Evolutionary conservation across 2,888 invertebrate genomes (phyloP), one percentile per base, ranked within the genome.

Genomic region (Machimus rusticus): DNA sequence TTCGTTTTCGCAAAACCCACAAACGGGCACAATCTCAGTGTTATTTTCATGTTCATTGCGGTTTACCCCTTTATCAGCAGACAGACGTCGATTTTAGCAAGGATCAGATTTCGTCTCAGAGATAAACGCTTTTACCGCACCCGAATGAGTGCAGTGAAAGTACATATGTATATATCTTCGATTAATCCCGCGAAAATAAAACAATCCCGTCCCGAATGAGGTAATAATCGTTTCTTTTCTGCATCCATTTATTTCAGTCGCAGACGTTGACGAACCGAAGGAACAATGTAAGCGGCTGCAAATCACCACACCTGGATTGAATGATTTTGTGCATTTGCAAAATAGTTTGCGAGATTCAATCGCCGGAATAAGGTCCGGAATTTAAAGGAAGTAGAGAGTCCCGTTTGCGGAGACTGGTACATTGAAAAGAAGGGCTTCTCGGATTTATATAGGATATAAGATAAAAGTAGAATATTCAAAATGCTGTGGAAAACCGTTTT

Each of bases 21-120:
- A 82, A 81, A 82, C 82, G 66, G 19, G 66, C 66, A 66, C 28
- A 66, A 66, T 66, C 66, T 28, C 23, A 66, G 37, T 76, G 76
- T 34, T 82, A 16, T 57, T 82, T 57, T 55, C 82, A 82, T 82
- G 82, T 82, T 82, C 55, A 82, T 82, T 82, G 82, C 14, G 82
- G 82, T 82, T 66, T 82, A 55, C 55, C 82, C 57, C 82, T 82
- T 82, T 82, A 82, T 82, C 51, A 82, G 57, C 82, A 82, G 82
- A 82, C 82, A 82, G 82, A 55, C 82, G 43, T 43, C 23, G 39
- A 82, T 82, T 82, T 82, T 57, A 82, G 19, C 46, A 82, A 31
- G 57, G 28, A 57, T 82, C 82, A 82, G 37, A 82, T 82, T 82
- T 82, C 82, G 82, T 82, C 82, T 82, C 82, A 82, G n/a, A 57